Percentiles rank a stretch among this genome's conserved stretches.
phyloP scores from a whole-genome alignment of 2,113 vertebrate genomes.

The Lagenorhynchus albirostris region DNA sequence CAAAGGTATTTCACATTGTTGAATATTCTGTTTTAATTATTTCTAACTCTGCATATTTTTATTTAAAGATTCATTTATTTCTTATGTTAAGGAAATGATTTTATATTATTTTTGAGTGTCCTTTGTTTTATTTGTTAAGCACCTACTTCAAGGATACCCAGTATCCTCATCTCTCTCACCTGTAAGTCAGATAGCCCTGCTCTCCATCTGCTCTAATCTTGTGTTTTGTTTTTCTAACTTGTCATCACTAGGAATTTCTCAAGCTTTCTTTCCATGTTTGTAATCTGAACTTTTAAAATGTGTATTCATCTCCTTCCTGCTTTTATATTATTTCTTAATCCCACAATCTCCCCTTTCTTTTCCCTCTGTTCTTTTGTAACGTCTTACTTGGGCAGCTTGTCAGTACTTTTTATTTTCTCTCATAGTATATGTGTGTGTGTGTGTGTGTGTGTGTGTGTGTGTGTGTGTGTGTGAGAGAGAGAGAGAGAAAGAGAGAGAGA shows the following conservation, averaged over 20 bases:
- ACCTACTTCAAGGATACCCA: neutral
- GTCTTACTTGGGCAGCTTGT: neutral
- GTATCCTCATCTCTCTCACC: neutral
- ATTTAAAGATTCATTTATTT: neutral
- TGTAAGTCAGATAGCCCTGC: neutral
- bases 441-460: neutral
- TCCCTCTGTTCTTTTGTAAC: neutral
- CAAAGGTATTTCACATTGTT: neutral
- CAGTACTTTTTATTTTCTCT: neutral
- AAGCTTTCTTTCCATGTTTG: neutral
- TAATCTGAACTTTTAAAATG: neutral
- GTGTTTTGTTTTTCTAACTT: neutral
- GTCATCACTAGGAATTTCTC: neutral
- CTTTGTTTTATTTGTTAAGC: neutral
- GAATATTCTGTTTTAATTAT: neutral
- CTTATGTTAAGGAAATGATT: neutral
- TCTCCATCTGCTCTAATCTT: neutral
- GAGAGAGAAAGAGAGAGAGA: no score
- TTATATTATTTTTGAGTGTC: neutral
- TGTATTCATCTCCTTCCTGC: neutral
- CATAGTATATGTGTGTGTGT: rapidly evolving
- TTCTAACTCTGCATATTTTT: neutral
- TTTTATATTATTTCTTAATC: neutral
- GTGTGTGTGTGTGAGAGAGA: neutral
- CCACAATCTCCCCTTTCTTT: neutral